Base-by-base conservation (phyloP, 1,140 invertebrate genomes). In the Anastrepha obliqua region DNA sequence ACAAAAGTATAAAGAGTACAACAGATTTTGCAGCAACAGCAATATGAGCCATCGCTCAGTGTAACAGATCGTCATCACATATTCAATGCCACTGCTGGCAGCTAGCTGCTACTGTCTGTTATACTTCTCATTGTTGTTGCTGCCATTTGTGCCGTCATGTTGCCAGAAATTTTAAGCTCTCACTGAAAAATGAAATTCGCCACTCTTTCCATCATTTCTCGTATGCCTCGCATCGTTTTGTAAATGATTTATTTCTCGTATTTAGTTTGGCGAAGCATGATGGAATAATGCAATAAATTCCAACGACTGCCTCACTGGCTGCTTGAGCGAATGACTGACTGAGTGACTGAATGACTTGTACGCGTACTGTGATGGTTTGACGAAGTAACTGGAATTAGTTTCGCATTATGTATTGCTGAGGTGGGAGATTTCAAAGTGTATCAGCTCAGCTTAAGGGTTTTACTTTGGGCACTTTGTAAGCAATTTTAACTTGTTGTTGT, bases 251-350 rank as follows among this genome's bases (percentile, higher is more conserved):
- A 81, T 81, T 81, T 81, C 74, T 81, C 11, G 74, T 81, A 81
- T 81, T 81, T 81, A 81, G 47, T 81, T 81, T 81, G 74, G 74
- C 74, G 74, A 81, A 81, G 74, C 74, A 81, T 81, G 74, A 81
- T 81, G 74, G 20, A 81, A 55, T 81, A 81, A 55, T 81, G 47
- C 74, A 81, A 81, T 81, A 81, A 81, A 81, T 81, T 81, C 74
- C 74, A 58, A 81, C 15, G 74, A 81, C 47, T 74, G 70, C 17
- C 17, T 17, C 39, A 74, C 70, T 42, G 44, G 3, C 39, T 74
- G 64, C 2, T 9, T 20, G 65, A 17, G 20, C 39, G 44, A 17
- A 6, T 74, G 74, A 20, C 47, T 55, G n/a, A 81, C 17, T 20
- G 74, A 20, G 15, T 81, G 74, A 55, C 8, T 51, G 74, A 2